Conservation (phyloP, 2,888 invertebrate species). For the Mimas tiliae region DNA sequence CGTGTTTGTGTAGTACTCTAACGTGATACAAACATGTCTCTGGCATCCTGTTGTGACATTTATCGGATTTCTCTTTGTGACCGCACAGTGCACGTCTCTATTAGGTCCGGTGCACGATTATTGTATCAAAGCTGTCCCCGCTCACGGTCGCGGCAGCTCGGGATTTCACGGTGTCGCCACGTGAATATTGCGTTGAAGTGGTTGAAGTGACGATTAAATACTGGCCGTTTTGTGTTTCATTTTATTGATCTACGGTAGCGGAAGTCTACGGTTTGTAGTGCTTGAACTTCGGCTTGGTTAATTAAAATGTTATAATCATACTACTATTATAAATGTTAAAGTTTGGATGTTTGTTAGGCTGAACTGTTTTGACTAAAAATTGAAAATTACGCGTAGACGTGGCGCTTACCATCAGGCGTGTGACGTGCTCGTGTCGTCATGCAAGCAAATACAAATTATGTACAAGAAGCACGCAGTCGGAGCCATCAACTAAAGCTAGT, state of each 20-base stretch:
- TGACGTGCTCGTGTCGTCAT: too few species aligned
- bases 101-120: constrained; percentile 51
- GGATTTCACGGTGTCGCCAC: constrained; percentile 5
- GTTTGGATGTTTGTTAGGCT: too few species aligned
- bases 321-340: too few species aligned
- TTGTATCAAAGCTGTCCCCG: constrained; percentile 49
- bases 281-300: too few species aligned
- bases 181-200: constrained; percentile 4
- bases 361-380: too few species aligned
- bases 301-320: too few species aligned
- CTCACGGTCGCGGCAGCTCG: constrained; percentile 27
- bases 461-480: too few species aligned
- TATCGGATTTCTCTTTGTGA: constrained; percentile 57
- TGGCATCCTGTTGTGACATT: constrained; percentile 45
- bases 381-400: too few species aligned
- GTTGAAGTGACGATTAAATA: not conserved
- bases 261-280: too few species aligned
- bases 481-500: too few species aligned
- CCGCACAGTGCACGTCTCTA: constrained; percentile 40
- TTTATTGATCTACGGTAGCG: not conserved
- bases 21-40: not conserved
- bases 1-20: not conserved
- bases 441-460: too few species aligned
- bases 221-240: not conserved
- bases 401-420: too few species aligned